Conservation (phyloP, 2,113 vertebrate species). For the Typhlomys cinereus region DNA sequence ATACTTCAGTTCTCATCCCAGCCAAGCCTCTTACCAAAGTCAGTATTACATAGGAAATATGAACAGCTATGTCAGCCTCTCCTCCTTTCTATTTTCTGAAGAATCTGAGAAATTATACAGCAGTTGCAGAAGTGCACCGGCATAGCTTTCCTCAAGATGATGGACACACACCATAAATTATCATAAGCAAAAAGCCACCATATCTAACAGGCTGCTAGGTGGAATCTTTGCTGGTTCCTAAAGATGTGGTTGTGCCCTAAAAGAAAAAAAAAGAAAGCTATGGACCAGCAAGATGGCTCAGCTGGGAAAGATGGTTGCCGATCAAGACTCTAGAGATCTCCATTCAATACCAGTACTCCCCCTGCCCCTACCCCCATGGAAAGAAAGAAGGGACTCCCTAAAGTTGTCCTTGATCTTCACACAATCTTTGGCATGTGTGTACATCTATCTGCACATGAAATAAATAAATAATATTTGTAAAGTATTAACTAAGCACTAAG, state of each 20-base stretch:
- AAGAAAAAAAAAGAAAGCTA: background rate
- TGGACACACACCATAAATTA: background rate
- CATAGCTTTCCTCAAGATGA: background rate
- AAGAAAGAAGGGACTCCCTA: too few species aligned
- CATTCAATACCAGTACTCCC: too few species aligned
- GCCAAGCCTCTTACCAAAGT: background rate
- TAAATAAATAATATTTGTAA: too few species aligned
- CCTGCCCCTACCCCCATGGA: too few species aligned
- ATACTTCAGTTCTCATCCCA: background rate
- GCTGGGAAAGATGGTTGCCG: too few species aligned
- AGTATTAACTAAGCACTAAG: background rate
- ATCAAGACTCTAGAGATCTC: too few species aligned
- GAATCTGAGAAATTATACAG: background rate
- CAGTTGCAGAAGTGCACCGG: background rate
- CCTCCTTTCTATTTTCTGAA: background rate
- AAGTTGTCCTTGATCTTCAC: too few species aligned
- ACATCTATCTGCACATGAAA: too few species aligned
- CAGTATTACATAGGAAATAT: background rate
- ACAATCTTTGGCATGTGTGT: too few species aligned
- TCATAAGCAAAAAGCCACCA: background rate
- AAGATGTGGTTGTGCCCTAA: background rate
- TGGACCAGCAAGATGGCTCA: too few species aligned
- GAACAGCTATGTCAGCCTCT: background rate
- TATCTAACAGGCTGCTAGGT: background rate
- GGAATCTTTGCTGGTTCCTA: background rate